Evolutionary conservation across 2,888 invertebrate species (phyloP), one percentile per base, ranked within the genome.

Genomic region (Ophioninae sp.): DNA sequence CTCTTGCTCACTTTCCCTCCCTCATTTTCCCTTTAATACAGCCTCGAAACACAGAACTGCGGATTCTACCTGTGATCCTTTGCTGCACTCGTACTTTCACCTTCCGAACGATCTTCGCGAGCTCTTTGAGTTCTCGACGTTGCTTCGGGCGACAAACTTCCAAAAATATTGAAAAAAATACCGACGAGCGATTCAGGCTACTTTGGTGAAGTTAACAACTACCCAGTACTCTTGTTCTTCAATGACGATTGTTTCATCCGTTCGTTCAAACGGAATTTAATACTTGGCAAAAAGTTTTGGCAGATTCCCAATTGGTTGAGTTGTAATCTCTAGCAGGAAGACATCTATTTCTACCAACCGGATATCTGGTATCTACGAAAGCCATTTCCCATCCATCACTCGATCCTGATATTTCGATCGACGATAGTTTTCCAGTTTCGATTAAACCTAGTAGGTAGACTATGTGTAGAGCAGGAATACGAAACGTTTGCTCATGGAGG

Each of bases 1-100:
- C 76, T 73, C 58, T 23, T 61, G 76, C 72, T 41, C 59, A 63
- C 65, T 58, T 76, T 51, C 51, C 17, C 51, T 51, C 17, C 51
- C 51, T 51, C 51, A 5, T 51, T 51, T 65, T 75, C 69, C 67
- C 61, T 30, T 65, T 72, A 81, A 84, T 73, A 84, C 65, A 63
- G 30, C 44, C 22, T 59, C 59, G 59, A n/a, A 69, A 56, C 65
- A 44, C 67, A 59, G 59, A 56, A 79, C 20, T 39, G 56, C 56
- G 39, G 22, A 75, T n/a, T 22, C 17, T 65, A 65, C 79, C 39
- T 74, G 63, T 37, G 23, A 79, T 10, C 22, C 78, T 23, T 30
- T 56, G 30, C 23, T 37, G 51, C 6, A 6, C 44, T 8, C 58
- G 37, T 37, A 56, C 68, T 78, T 68, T 39, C 77, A 69, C 63